Conservation (phyloP, 2,797 vertebrate genomes). For the Microtus agrestis region DNA sequence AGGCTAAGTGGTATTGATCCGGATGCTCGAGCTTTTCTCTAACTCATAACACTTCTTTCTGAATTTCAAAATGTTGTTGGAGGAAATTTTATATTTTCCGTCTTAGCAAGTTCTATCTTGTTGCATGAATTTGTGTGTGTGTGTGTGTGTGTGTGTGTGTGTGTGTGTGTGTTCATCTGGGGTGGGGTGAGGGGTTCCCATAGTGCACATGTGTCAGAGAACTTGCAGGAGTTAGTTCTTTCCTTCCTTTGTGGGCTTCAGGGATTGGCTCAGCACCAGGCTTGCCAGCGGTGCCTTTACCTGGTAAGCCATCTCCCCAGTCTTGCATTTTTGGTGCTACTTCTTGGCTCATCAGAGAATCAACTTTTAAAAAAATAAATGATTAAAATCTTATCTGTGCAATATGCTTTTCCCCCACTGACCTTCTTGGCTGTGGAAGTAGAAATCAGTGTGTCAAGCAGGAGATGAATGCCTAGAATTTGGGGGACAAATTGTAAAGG, state of each 20-base stretch:
- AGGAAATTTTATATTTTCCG: constrained; percentile 9
- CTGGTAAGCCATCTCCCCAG: not conserved
- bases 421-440: not conserved
- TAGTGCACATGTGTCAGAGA: not conserved
- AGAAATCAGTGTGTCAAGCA: not conserved
- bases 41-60: constrained; percentile 6
- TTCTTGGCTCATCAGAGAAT: not conserved
- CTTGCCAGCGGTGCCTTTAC: not conserved
- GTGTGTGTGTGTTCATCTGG: not conserved
- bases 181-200: not conserved
- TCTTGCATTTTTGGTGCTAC: not conserved
- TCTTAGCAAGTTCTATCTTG: not conserved
- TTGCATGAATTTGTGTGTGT: not conserved
- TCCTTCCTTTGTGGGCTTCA: not conserved
- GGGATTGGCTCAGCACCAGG: not conserved
- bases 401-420: not conserved
- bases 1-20: not conserved
- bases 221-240: not conserved
- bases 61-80: constrained; percentile 41
- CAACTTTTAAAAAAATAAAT: not conserved
- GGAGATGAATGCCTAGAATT: not conserved
- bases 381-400: not conserved
- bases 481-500: not conserved
- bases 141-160: not conserved
- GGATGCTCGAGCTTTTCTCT: not conserved